Conservation (phyloP, 2,888 invertebrate species). For the Agonopterix subpropinquella region DNA sequence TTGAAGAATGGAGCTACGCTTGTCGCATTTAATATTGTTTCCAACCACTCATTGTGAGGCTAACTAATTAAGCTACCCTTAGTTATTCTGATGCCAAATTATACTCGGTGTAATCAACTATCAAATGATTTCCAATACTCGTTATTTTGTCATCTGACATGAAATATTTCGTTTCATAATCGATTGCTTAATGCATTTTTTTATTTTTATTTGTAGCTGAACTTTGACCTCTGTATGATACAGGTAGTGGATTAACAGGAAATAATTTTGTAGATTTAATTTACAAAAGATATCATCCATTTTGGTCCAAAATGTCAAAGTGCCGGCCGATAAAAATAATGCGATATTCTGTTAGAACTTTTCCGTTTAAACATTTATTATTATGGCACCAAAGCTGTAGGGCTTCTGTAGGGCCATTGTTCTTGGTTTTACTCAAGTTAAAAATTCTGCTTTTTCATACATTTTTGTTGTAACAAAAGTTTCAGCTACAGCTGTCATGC, state of each 20-base stretch:
- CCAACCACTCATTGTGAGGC: conserved; percentile 45
- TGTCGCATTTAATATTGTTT: conserved; percentile 55
- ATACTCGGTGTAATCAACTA: conserved; percentile 36
- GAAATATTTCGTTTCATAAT: conserved; percentile 40
- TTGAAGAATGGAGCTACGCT: conserved; percentile 33
- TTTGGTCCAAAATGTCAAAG: too few species aligned
- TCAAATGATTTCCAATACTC: background rate
- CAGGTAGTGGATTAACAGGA: conserved; percentile 41
- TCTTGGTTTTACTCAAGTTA: too few species aligned
- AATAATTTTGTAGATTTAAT: conserved; percentile 58
- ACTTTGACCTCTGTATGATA: conserved; percentile 51
- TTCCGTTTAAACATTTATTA: too few species aligned
- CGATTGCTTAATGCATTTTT: conserved; percentile 47
- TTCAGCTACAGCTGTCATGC: too few species aligned
- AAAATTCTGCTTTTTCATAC: too few species aligned
- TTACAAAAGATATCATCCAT: conserved; percentile 30
- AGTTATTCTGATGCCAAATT: conserved; percentile 69
- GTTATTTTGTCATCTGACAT: conserved; percentile 31
- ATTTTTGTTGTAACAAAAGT: too few species aligned
- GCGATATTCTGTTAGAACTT: too few species aligned
- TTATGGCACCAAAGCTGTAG: too few species aligned
- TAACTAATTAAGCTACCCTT: conserved; percentile 54
- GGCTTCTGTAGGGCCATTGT: too few species aligned
- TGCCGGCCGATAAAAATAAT: too few species aligned
- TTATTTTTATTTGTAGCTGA: conserved; percentile 32